Evolutionary conservation across 2,888 invertebrate genomes (phyloP), one percentile per base, ranked within the genome.

Genomic region (Chesias legatella): DNA sequence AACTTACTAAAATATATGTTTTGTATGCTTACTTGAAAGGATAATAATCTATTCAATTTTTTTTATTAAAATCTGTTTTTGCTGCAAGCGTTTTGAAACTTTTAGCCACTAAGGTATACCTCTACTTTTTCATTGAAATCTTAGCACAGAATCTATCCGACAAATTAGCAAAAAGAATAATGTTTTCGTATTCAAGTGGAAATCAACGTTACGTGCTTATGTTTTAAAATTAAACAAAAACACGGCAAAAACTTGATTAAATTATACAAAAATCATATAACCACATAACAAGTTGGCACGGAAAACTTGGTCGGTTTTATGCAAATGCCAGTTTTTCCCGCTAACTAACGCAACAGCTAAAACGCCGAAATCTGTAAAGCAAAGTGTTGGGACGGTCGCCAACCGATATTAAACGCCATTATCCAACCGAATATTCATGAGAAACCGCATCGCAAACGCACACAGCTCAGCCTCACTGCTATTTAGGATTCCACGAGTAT

Each of bases 391-490:
- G 51, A 49, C 48, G 51, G 50, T 56, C 53, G 37, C 50, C 41
- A 38, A 36, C 48, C 61, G 54, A 65, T 70, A 68, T 69, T 69
- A 67, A 65, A 58, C 64, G 53, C 41, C 56, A 68, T 68, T 70
- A 70, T 57, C 56, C 53, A 24, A 8, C 3, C 46, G 67, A 70
- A 70, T 71, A 71, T 71, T 69, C 71, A 71, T 69, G 70, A 71
- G 61, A 31, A 49, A 63, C 61, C 68, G 53, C 67, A 58, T 46
- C 48, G 46, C 56, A 59, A 58, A 54, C 53, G 48, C 47, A 44
- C 51, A 51, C 23, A 28, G 33, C 36, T 30, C 36, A 34, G 31
- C 32, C 36, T 32, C 35, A n/a, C 2, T 27, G 36, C 40, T 45
- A 33, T 36, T 45, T 40, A 33, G 44, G 36, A 29, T 29, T 40